A percentile compares a stretch with the other conserved stretches of the same genome.
Evolutionary conservation across 2,797 vertebrate genomes (phyloP).

Genomic region (Anguilla anguilla): DNA sequence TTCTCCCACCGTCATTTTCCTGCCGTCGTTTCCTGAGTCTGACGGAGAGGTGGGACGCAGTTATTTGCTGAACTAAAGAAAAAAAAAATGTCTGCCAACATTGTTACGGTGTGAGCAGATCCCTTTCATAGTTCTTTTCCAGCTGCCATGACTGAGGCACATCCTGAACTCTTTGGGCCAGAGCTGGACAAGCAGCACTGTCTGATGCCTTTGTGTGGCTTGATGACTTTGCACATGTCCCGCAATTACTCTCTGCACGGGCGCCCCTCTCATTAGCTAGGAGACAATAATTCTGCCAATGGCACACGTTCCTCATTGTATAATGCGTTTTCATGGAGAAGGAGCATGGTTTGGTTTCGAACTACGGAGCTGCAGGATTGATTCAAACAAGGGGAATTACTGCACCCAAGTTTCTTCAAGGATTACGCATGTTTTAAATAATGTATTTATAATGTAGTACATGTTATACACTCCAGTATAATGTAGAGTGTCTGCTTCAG

Average conservation of each 20-base stretch:
- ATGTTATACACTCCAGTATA: neutral
- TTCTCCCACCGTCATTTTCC: too few relatives aligned
- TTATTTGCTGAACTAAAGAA: neutral
- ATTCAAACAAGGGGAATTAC: neutral
- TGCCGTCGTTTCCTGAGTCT: neutral
- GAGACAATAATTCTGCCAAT: neutral
- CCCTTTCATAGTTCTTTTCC: neutral
- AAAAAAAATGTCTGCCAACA: neutral
- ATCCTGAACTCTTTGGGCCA: neutral
- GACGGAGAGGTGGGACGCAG: neutral
- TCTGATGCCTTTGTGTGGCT: neutral
- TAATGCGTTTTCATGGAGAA: neutral
- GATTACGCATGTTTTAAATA: neutral
- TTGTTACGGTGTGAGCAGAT: neutral
- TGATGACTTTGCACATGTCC: slow-evolving; percentile 2
- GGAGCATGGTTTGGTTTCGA: neutral
- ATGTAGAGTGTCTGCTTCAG: neutral
- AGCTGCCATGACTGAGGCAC: neutral
- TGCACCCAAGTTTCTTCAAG: neutral
- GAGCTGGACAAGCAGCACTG: neutral
- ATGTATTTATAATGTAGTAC: neutral
- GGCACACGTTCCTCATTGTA: neutral
- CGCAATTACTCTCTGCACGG: neutral
- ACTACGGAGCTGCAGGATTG: neutral
- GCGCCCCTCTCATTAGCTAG: neutral